Evolutionary conservation across 2,113 vertebrate genomes (phyloP).

Genomic region (Oncorhynchus keta): DNA sequence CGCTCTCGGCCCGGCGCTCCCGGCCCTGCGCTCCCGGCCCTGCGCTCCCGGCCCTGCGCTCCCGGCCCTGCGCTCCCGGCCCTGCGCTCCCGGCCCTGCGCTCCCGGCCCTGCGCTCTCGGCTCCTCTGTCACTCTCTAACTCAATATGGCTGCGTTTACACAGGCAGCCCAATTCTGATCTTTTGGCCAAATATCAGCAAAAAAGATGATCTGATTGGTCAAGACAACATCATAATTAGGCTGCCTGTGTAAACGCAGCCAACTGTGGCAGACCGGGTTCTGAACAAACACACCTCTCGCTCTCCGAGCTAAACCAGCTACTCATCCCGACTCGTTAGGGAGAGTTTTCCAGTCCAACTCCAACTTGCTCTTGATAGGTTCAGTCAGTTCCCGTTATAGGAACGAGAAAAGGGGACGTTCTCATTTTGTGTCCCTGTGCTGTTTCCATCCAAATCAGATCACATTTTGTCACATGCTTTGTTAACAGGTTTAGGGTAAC

Average conservation of each 20-base stretch:
- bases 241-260: not conserved
- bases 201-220: too few relatives aligned
- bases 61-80: too few relatives aligned
- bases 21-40: too few relatives aligned
- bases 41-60: not conserved
- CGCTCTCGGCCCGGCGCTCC: not conserved
- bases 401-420: not conserved
- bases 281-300: conserved; percentile 1
- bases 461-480: too few relatives aligned
- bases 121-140: conserved; percentile 3
- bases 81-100: not conserved
- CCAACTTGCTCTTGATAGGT: conserved; percentile 16
- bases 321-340: conserved; percentile 11
- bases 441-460: conserved; percentile 19
- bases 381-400: conserved; percentile 12
- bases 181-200: too few relatives aligned
- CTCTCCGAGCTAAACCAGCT: too few relatives aligned
- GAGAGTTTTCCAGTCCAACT: conserved; percentile 31
- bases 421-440: not conserved
- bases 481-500: too few relatives aligned
- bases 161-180: too few relatives aligned
- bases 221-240: too few relatives aligned
- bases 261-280: conserved; percentile 56
- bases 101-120: not conserved
- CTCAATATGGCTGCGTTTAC: conserved; percentile 21